Base-by-base conservation (phyloP, 2,113 vertebrate genomes). In the Thamnophis sirtalis region DNA sequence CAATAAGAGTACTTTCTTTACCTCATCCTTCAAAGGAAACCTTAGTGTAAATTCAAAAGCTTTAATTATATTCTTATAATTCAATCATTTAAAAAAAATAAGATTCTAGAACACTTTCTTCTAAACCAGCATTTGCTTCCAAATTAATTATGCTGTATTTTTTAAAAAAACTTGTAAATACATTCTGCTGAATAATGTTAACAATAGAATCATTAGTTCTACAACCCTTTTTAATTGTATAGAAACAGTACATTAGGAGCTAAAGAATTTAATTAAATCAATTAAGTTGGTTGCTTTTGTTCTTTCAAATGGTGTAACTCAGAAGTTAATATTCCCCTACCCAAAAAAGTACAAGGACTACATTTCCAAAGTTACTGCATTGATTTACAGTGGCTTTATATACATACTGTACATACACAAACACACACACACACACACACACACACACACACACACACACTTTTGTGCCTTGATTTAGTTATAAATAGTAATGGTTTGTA, bases 261-360 rank as follows among this genome's bases (percentile, higher is more conserved):
- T 94, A 95, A 96, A 95, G 94, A 94, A 91, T 90, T 95, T 96
- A 96, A 96, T 95, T 96, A 96, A 96, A 96, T 89, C 95, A 92
- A 94, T 96, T 95, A 96, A 0, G 90, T 91, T 91, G 91, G 88
- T 94, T 88, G 48, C 48, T 86, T 49, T 86, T 86, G 84, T 96
- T 96, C 96, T 94, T 95, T 86, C 84, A 92, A 68, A 24, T 50
- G 26, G 26, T 55, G 11, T 51, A 88, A n/a, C 21, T 49, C 73
- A 48, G 19, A 87, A 90, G 33, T 10, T 88, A 92, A 95, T 95
- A 96, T 87, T 56, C 93, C 94, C 94, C 95, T 80, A 84, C 19
- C 22, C 6, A 86, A 53, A 87, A 92, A 94, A 88, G 3, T 92
- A 93, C 0, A 26, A 94, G 85, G 87, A 63, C 95, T 80, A 33